phyloP scores from a whole-genome alignment of 2,888 invertebrate species.

The Limenitis camilla region DNA sequence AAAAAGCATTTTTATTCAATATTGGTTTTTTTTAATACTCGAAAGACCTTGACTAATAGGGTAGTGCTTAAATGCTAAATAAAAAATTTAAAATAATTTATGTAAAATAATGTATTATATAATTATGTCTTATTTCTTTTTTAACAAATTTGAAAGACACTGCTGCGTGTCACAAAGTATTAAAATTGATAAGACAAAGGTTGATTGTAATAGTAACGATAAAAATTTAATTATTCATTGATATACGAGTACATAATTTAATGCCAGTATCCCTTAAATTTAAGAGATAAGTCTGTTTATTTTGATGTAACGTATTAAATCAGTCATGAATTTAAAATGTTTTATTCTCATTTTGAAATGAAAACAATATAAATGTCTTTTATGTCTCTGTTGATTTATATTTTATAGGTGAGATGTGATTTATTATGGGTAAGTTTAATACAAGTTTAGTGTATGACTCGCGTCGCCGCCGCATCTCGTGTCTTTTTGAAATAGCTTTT shows the following conservation, averaged over 20 bases:
- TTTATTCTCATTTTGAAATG: slow-evolving; percentile 68
- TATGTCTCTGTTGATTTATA: slow-evolving; percentile 68
- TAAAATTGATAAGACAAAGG: slow-evolving; percentile 12
- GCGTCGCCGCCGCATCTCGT: slow-evolving; percentile 28
- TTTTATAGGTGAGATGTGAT: slow-evolving; percentile 70
- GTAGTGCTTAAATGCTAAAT: no score
- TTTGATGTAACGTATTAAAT: slow-evolving; percentile 57
- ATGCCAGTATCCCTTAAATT: slow-evolving; percentile 33
- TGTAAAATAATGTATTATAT: no score
- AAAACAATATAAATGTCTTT: slow-evolving; percentile 73
- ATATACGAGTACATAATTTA: slow-evolving; percentile 30
- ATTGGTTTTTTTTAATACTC: no score
- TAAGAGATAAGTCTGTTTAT: slow-evolving; percentile 43
- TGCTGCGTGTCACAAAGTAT: no score
- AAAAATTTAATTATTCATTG: slow-evolving; percentile 46
- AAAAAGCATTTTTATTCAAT: no score
- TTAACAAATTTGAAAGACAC: no score
- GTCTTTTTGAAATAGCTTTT: slow-evolving; percentile 27
- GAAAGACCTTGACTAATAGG: no score
- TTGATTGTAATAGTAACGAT: slow-evolving; percentile 41
- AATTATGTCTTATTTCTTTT: no score
- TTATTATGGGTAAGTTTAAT: slow-evolving; percentile 59
- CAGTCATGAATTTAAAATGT: slow-evolving; percentile 67
- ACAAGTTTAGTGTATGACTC: slow-evolving; percentile 47
- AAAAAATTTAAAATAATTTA: no score